phyloP scores from a whole-genome alignment of 2,888 invertebrate genomes.

The Ichneumon xanthorius region DNA sequence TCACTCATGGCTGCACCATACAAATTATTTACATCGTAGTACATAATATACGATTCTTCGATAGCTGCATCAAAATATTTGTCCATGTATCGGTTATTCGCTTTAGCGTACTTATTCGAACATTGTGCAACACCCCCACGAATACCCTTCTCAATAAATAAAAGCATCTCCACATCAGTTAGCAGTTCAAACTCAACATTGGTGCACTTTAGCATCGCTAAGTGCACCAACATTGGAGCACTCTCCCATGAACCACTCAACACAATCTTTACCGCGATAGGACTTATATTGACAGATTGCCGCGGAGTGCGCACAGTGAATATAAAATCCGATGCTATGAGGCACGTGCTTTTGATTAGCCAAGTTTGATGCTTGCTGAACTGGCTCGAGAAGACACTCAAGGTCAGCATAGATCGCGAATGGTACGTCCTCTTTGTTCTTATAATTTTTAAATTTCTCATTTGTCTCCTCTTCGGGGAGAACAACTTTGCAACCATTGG shows the following conservation, averaged over 20 bases:
- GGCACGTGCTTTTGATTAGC: constrained; percentile 38
- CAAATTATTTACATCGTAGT: constrained; percentile 80
- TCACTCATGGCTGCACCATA: constrained; percentile 80
- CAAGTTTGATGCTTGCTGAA: background rate
- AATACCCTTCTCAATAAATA: constrained; percentile 60
- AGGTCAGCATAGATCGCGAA: constrained; percentile 57
- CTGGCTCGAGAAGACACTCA: constrained; percentile 33
- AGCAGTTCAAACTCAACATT: constrained; percentile 54
- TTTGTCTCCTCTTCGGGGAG: too few relatives aligned
- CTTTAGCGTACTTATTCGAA: constrained; percentile 46
- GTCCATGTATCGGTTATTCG: constrained; percentile 60
- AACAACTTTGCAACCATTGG: too few relatives aligned
- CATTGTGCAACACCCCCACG: constrained; percentile 61
- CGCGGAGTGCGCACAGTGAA: constrained; percentile 12
- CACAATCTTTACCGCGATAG: constrained; percentile 22
- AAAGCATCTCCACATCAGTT: constrained; percentile 47
- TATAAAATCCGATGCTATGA: constrained; percentile 29
- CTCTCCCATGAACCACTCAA: background rate
- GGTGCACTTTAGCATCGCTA: constrained; percentile 64
- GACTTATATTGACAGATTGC: constrained; percentile 17
- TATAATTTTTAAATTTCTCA: too few relatives aligned
- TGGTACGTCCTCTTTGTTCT: background rate
- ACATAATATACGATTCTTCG: constrained; percentile 74
- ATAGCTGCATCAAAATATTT: constrained; percentile 38
- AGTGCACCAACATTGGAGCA: constrained; percentile 59